phyloP scores from a whole-genome alignment of 2,113 vertebrate genomes.

The Upupa epops region DNA sequence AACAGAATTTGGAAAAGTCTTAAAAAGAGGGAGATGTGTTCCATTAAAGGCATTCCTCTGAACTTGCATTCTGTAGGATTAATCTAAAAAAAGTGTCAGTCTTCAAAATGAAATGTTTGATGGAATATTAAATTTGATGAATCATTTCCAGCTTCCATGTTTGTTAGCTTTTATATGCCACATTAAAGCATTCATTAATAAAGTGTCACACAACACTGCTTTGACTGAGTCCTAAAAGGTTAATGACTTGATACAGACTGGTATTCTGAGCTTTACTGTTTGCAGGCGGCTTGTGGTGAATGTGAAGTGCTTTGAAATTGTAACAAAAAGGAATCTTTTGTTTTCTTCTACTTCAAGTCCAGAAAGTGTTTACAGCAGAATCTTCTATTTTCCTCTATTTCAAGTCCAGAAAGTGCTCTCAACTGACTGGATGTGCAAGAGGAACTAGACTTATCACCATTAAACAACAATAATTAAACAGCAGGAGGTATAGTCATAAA shows the following conservation, averaged over 20 bases:
- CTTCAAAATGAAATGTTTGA: constrained; percentile 71
- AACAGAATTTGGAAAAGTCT: constrained; percentile 7
- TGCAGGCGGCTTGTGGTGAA: constrained; percentile 46
- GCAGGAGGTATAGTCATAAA: neutral
- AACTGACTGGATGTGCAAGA: neutral
- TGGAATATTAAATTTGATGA: constrained; percentile 79
- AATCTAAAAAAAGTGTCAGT: constrained; percentile 47
- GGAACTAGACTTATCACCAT: neutral
- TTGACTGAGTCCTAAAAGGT: constrained; percentile 77
- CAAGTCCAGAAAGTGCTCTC: neutral
- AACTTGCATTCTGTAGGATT: constrained; percentile 45
- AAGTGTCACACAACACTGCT: constrained; percentile 75
- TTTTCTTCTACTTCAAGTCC: constrained; percentile 19
- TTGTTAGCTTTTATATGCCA: constrained; percentile 74
- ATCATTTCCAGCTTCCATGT: constrained; percentile 70
- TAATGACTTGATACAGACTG: constrained; percentile 72
- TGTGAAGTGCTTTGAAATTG: constrained; percentile 50
- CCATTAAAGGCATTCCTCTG: constrained; percentile 24
- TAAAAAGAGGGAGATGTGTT: constrained; percentile 16
- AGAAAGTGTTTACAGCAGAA: neutral
- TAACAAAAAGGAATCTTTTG: constrained; percentile 54
- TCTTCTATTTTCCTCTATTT: constrained; percentile 35
- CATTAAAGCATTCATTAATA: constrained; percentile 79
- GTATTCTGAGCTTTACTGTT: constrained; percentile 52
- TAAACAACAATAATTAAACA: neutral